Evolutionary conservation across 1,140 invertebrate genomes (phyloP), one percentile per base, ranked within the genome.

Genomic region (Stegodyphus dumicola): DNA sequence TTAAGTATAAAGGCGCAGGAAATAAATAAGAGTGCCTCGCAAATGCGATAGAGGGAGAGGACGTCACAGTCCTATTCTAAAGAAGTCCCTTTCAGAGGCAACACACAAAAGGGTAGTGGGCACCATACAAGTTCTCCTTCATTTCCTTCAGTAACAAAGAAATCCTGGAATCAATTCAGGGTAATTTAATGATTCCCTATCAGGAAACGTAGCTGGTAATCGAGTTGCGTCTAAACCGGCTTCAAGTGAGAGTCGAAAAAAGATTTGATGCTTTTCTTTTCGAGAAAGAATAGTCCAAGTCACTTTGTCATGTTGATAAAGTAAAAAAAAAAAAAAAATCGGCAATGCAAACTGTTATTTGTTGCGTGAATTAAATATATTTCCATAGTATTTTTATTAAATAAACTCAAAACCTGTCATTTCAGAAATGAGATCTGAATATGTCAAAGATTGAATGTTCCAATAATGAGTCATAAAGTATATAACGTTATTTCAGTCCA

Each of bases 171-270:
- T 77, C 48, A 77, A 65, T 77, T 65, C 60, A 65, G 60, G 75
- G 60, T 77, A 77, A 77, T 77, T 77, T 77, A n/a, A 66, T 77
- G 75, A 77, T 65, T 77, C 56, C 33, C 33, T 77, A 77, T 77
- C 15, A 51, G 60, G 60, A 51, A 65, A 66, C 18, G 15, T 48
- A 51, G 6, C 48, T 77, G 49, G 75, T 77, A 77, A 77, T 77
- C 60, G 75, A 66, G 60, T 77, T 66, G 33, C 11, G 6, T 77
- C 48, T 66, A 66, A 77, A 33, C 53, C n/a, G 33, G 66, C 33
- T 67, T 67, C 66, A 67, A 67, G 66, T 67, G 66, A 9, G 66
- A 17, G 17, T 6, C 4, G 9, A 17, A 67, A 18, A 67, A 17
- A 67, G 33, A 64, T 11, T n/a, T 13, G n/a, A 64, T 64, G 60